Percentiles rank a stretch among this genome's conserved stretches.
Conservation (phyloP, 2,797 vertebrate genomes). For the Manis javanica region DNA sequence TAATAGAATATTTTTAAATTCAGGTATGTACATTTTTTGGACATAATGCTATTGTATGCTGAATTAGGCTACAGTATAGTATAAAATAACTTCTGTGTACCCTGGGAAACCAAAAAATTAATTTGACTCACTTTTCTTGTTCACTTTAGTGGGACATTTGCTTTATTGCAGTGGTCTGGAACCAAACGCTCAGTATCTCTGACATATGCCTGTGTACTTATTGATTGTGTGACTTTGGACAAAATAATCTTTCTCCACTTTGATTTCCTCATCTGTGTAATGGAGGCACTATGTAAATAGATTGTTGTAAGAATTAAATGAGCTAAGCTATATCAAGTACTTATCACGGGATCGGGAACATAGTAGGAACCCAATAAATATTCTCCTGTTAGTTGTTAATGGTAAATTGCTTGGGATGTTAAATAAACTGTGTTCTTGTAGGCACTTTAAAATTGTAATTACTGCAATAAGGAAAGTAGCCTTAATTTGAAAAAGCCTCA, state of each 20-base stretch:
- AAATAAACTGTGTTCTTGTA: slow-evolving; percentile 31
- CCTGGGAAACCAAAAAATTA: too few relatives aligned
- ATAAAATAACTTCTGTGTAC: too few relatives aligned
- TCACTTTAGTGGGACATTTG: too few relatives aligned
- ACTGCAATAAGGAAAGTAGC: slow-evolving; percentile 24
- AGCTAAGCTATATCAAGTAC: background rate
- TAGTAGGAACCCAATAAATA: background rate
- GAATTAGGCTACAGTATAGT: too few relatives aligned
- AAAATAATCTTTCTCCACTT: background rate
- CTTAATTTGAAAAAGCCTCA: slow-evolving; percentile 46
- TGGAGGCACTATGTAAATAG: background rate
- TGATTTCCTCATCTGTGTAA: background rate
- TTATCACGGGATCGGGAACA: background rate
- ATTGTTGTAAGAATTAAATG: background rate
- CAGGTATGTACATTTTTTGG: too few relatives aligned
- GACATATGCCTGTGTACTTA: background rate
- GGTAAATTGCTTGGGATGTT: slow-evolving; percentile 19
- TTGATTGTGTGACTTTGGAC: background rate
- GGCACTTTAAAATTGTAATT: slow-evolving; percentile 62
- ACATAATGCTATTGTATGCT: too few relatives aligned
- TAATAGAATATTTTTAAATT: too few relatives aligned
- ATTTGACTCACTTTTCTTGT: too few relatives aligned
- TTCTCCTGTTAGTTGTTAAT: background rate
- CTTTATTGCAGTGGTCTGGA: too few relatives aligned
- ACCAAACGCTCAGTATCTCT: too few relatives aligned